Conservation (phyloP, 2,113 vertebrate genomes). For the Mixornis gularis region DNA sequence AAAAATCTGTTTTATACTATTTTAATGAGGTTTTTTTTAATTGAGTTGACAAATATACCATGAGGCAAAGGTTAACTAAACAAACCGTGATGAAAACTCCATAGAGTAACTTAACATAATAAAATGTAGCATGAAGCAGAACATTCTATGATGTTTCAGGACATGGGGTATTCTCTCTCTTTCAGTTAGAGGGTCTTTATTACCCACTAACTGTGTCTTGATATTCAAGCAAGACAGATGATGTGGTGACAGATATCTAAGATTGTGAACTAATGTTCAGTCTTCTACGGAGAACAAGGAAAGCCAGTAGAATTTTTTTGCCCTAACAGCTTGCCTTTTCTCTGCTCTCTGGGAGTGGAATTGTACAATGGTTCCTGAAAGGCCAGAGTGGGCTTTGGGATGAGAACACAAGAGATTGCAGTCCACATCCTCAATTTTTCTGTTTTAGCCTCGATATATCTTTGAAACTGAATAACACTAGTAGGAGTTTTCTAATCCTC, state of each 20-base stretch:
- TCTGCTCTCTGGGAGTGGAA: background rate
- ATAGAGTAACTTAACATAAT: background rate
- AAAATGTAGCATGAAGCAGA: constrained; percentile 46
- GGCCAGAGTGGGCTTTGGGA: background rate
- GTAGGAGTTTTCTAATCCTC: background rate
- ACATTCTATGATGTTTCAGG: constrained; percentile 33
- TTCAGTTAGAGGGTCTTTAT: constrained; percentile 48
- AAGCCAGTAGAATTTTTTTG: background rate
- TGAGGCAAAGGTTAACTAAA: constrained; percentile 39
- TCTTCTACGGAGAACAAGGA: background rate
- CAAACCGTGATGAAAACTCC: background rate
- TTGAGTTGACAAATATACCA: constrained; percentile 34
- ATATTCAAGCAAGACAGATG: constrained; percentile 38
- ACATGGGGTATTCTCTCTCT: background rate
- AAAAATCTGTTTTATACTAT: constrained; percentile 25
- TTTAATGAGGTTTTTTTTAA: background rate
- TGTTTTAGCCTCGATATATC: background rate
- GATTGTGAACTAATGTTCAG: constrained; percentile 7
- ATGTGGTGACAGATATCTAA: constrained; percentile 52
- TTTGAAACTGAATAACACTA: background rate
- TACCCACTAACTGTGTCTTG: background rate
- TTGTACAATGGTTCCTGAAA: background rate
- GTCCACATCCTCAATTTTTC: background rate
- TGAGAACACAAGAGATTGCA: background rate
- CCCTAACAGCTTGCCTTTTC: background rate